These are phyloP conservation scores for Corythoichthys intestinalis DNA, from an alignment of 2,113 vertebrate genomes.

Conservation along the genomic window DNA sequence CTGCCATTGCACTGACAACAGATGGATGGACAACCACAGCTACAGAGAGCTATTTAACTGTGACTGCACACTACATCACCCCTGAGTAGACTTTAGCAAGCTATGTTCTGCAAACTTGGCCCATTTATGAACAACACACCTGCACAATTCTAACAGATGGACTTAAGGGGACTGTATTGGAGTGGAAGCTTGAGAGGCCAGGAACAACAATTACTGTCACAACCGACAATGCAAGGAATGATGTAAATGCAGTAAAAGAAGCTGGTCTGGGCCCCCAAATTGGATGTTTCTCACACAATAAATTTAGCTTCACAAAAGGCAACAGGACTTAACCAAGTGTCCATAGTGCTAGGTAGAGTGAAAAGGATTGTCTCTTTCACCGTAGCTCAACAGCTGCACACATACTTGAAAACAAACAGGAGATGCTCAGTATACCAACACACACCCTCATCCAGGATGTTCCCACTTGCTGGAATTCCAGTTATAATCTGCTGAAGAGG, in stretches of 20 bases:
- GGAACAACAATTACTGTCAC: slow-evolving; percentile 2
- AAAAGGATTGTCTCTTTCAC: neutral
- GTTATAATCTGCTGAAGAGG: slow-evolving; percentile 13
- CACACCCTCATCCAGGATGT: slow-evolving; percentile 19
- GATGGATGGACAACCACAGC: too few species aligned
- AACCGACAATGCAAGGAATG: slow-evolving; percentile 10
- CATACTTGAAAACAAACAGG: slow-evolving; percentile 15
- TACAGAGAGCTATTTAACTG: too few species aligned
- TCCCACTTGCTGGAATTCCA: slow-evolving; percentile 25
- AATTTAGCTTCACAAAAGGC: slow-evolving; percentile 7
- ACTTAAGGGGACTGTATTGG: neutral
- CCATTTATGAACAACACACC: neutral
- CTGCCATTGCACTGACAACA: too few species aligned
- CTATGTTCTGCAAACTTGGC: neutral
- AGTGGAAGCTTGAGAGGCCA: slow-evolving; percentile 17
- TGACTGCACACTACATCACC: too few species aligned
- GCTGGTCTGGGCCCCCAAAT: slow-evolving; percentile 13
- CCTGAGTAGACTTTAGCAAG: neutral
- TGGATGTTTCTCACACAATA: neutral
- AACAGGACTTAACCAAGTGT: neutral
- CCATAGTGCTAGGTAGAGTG: neutral
- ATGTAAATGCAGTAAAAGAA: neutral
- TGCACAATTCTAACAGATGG: neutral
- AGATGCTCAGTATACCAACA: slow-evolving; percentile 16
- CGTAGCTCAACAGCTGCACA: slow-evolving; percentile 1